Base-by-base conservation (phyloP, 2,888 invertebrate species). In the Trichogramma evanescens region DNA sequence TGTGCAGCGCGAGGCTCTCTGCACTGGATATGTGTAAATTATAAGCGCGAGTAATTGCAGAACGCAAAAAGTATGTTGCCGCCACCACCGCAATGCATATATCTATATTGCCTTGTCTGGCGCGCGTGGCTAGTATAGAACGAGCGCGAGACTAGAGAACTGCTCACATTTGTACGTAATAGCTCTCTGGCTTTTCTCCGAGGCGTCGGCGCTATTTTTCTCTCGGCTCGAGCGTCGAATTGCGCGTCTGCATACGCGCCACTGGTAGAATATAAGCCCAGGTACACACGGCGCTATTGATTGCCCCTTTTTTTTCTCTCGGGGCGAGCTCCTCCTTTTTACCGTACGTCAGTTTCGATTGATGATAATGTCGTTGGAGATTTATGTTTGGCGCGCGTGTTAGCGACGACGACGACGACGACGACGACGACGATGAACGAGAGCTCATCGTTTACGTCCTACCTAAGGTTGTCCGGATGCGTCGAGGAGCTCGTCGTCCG, bases 311-410 rank as follows among this genome's bases (percentile, higher is more conserved):
- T n/a, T 13, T 26, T 26, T 26, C 26, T 26, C 26, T 26, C 26
- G 26, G 26, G 26, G 26, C 26, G 26, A 10, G 46, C 10, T 9
- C 10, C 46, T 9, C 8, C 10, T 46, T 46, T 46, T 46, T 46
- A 10, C 46, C 8, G 43, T 26, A 26, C 26, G 51, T 45, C 57
- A n/a, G 42, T 49, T 48, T 58, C 58, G 53, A 58, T 54, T 50
- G 54, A 53, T 48, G 58, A 58, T 58, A 58, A 58, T 39, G 58
- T 54, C 52, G 49, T 4, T 26, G 10, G 53, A 26, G 58, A 58
- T 58, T 52, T 48, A 53, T 57, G 40, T 41, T 4, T 10, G 3
- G 39, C 50, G 49, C 43, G 26, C 26, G 26, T 26, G 26, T 26
- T 26, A 26, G 26, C 26, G 26, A 26, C 26, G 26, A 26, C 26